Evolutionary conservation across 2,797 vertebrate species (phyloP), one percentile per base, ranked within the genome.

Genomic region (Lagorchestes hirsutus): DNA sequence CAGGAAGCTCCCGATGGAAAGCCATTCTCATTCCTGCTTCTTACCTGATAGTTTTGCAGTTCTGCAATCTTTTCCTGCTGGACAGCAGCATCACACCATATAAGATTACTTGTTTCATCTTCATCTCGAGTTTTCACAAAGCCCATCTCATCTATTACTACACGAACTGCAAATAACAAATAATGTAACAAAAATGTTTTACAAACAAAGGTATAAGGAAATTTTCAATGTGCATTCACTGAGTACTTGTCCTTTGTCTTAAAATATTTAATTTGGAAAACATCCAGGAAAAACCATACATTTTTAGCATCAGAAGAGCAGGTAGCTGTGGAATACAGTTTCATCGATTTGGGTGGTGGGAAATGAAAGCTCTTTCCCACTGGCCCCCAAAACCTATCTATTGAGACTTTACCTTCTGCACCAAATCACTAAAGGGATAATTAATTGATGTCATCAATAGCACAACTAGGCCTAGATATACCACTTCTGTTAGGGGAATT

Each of bases 21-120:
- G n/a, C 67, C n/a, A 24, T 3, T 6, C 22, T 22, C 9, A 46
- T 24, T 1, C 18, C 22, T 27, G 31, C 87, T 55, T 55, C 93
- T 93, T 97, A 99, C 99, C 99, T 99, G 99, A 96, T 99, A 99
- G 98, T 99, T 99, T 96, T 99, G 99, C 98, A 99, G 99, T 96
- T 99, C 99, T 97, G 99, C 99, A 52, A 99, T 99, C 99, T 99
- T 99, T 98, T 99, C 99, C 29, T 99, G 99, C 97, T 99, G 99
- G 97, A 99, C 99, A 0, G 99, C 99, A 91, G 99, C 99, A 97
- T 99, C 99, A 87, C 99, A 99, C 99, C 99, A 99, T 98, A 99
- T 99, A 94, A 99, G 99, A 98, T 99, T 99, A 97, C 99, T 99
- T 0, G 99, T 99, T 98, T 99, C 99, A 97, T 99, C 99, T 54